These are phyloP conservation scores for Sialia sialis DNA, from an alignment of 2,113 vertebrate species.

Conservation along the genomic window DNA sequence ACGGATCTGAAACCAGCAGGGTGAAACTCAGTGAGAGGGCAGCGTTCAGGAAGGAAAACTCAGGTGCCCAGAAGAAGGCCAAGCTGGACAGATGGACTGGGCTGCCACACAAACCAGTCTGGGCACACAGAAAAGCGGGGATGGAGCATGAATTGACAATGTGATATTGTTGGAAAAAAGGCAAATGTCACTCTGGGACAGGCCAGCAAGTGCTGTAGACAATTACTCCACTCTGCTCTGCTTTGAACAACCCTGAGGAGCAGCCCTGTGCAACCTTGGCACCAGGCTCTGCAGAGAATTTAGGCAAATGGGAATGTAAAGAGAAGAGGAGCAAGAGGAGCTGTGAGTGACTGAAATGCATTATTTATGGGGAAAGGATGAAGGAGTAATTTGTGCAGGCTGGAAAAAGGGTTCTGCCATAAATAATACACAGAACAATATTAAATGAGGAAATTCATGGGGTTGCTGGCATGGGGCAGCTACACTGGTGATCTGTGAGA, in stretches of 20 bases:
- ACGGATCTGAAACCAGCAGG: not conserved
- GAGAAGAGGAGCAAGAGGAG: not conserved
- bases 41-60: not conserved
- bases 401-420: not conserved
- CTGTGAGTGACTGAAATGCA: not conserved
- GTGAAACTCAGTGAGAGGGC: not conserved
- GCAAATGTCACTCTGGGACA: constrained; percentile 44
- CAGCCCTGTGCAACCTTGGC: not conserved
- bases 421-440: not conserved
- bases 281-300: not conserved
- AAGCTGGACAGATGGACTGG: not conserved
- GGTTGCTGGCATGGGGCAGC: not conserved
- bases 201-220: not conserved
- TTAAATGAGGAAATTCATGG: not conserved
- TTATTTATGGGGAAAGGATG: not conserved
- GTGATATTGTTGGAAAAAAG: constrained; percentile 30
- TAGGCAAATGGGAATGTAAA: not conserved
- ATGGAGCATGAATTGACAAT: not conserved
- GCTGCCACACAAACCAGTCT: not conserved
- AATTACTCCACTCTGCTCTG: not conserved
- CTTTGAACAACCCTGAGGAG: not conserved
- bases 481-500: not conserved
- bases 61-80: not conserved
- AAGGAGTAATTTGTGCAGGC: not conserved
- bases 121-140: not conserved